Percentiles rank a stretch among this genome's conserved stretches.
Evolutionary conservation across 2,888 invertebrate genomes (phyloP).

Genomic region (Automeris io): DNA sequence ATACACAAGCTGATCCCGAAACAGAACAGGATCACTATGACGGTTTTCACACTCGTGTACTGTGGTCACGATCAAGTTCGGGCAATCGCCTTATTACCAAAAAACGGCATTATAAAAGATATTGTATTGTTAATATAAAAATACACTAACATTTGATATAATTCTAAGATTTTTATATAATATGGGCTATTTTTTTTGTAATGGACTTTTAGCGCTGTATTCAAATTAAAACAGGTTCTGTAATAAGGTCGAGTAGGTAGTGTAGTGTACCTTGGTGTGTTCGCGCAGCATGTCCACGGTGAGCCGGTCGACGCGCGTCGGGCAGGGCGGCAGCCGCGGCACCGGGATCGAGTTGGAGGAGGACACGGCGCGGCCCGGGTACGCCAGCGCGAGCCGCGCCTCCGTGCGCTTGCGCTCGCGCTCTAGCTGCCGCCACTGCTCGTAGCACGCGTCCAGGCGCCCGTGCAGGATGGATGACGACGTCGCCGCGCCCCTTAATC

Average conservation of each 20-base stretch:
- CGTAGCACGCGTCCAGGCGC: conserved; percentile 86
- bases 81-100: too few species aligned
- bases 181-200: too few species aligned
- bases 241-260: neutral
- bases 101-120: too few species aligned
- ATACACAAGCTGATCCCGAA: too few species aligned
- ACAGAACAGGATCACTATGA: too few species aligned
- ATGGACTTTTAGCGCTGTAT: too few species aligned
- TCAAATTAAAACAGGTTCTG: neutral
- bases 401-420: conserved; percentile 88
- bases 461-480: conserved; percentile 81
- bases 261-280: conserved; percentile 78
- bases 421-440: conserved; percentile 87
- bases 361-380: conserved; percentile 86
- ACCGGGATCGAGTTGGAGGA: conserved; percentile 86
- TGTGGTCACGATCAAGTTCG: too few species aligned
- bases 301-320: conserved; percentile 86
- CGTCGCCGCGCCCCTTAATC: conserved; percentile 59
- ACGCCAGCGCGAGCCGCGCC: conserved; percentile 84
- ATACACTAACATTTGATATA: too few species aligned
- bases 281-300: conserved; percentile 88
- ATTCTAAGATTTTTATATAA: too few species aligned
- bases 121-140: too few species aligned
- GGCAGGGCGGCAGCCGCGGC: conserved; percentile 86
- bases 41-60: too few species aligned